phyloP scores from a whole-genome alignment of 1,140 invertebrate species.

The Zaprionus vittiger region DNA sequence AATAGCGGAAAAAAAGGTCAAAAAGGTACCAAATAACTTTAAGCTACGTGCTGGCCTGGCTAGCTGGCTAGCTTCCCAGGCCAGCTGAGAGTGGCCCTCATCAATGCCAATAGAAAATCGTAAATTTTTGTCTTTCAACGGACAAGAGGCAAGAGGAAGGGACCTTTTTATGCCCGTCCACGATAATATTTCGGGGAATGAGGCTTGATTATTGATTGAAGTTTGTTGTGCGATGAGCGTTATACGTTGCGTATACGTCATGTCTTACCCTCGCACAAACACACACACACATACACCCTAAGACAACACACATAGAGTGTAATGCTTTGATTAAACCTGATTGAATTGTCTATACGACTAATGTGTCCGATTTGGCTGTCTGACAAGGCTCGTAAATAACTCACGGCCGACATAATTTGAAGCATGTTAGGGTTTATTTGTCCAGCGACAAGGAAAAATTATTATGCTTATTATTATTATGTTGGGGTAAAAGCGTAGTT shows the following conservation, averaged over 20 bases:
- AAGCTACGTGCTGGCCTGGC: constrained; percentile 49
- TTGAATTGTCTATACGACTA: constrained; percentile 69
- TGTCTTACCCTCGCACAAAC: constrained; percentile 27
- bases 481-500: background rate
- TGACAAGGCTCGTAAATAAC: constrained; percentile 46
- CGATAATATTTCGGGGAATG: constrained; percentile 53
- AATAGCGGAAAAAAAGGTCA: constrained; percentile 60
- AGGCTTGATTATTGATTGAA: constrained; percentile 71
- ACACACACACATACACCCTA: constrained; percentile 12
- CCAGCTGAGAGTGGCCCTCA: constrained; percentile 44
- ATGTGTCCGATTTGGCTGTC: constrained; percentile 52
- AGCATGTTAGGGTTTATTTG: constrained; percentile 27
- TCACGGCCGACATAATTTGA: constrained; percentile 30
- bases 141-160: constrained; percentile 29
- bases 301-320: constrained; percentile 32
- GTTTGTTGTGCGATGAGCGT: constrained; percentile 35
- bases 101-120: constrained; percentile 73
- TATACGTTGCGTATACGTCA: constrained; percentile 19
- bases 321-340: constrained; percentile 79
- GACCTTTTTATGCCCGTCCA: constrained; percentile 62
- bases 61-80: constrained; percentile 4
- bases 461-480: constrained; percentile 2
- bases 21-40: constrained; percentile 75
- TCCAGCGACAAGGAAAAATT: constrained; percentile 6
- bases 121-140: constrained; percentile 2